Conservation (phyloP, 2,888 invertebrate genomes). For the Euspilapteryx auroguttella region DNA sequence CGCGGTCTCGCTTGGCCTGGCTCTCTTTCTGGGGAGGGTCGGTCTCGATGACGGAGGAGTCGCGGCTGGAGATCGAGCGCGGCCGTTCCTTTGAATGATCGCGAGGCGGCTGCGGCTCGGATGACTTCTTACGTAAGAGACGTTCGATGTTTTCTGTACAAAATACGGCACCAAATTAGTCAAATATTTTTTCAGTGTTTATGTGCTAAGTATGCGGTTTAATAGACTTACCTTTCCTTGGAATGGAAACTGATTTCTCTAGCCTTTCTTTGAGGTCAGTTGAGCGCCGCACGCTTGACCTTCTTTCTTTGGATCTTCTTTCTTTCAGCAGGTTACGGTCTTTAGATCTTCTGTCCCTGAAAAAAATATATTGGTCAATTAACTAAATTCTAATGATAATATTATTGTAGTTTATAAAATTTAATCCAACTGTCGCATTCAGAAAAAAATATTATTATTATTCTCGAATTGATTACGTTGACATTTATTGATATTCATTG, state of each 20-base stretch:
- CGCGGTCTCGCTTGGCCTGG: slow-evolving; percentile 23
- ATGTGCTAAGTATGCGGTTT: too few species aligned
- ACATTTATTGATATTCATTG: too few species aligned
- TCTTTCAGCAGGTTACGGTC: slow-evolving; percentile 36
- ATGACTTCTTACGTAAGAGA: slow-evolving; percentile 24
- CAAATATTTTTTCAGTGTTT: too few species aligned
- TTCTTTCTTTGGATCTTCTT: slow-evolving; percentile 42
- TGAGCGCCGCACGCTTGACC: slow-evolving; percentile 48
- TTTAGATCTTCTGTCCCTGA: slow-evolving; percentile 44
- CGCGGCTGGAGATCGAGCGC: slow-evolving; percentile 48
- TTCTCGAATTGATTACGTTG: too few species aligned
- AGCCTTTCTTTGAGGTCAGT: slow-evolving; percentile 47
- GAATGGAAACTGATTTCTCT: slow-evolving; percentile 50
- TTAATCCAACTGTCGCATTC: too few species aligned
- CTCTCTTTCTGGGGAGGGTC: slow-evolving; percentile 23
- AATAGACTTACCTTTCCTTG: slow-evolving; percentile 45
- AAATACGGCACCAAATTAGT: slow-evolving; percentile 12
- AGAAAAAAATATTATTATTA: too few species aligned
- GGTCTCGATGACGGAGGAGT: slow-evolving; percentile 44
- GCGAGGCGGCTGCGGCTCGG: slow-evolving; percentile 33
- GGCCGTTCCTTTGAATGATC: slow-evolving; percentile 32
- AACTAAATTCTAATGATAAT: too few species aligned
- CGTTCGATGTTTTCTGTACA: slow-evolving; percentile 36
- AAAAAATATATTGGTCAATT: too few species aligned
- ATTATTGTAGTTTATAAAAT: too few species aligned